Evolutionary conservation across 2,113 vertebrate species (phyloP), one percentile per base, ranked within the genome.

Genomic region (Lipophrys pholis): DNA sequence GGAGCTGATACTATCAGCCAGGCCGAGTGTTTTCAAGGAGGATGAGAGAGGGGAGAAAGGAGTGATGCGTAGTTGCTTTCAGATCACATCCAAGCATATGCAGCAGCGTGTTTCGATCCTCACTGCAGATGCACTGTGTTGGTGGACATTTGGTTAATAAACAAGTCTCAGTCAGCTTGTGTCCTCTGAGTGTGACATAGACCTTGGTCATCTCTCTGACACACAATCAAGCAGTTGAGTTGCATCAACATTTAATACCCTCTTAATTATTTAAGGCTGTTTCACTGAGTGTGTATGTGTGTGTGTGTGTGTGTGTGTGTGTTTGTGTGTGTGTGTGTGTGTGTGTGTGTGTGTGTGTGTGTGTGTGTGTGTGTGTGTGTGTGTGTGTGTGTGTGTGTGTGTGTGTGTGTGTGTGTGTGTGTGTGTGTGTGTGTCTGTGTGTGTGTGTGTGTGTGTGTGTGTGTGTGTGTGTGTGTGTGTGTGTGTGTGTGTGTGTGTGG

Each of bases 211-310:
- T 60, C 63, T 79, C 63, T 15, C 63, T 65, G 51, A 63, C 69
- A 45, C 69, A 64, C 57, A 60, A 70, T 38, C 38, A 73, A 76
- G 64, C 78, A 78, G 74, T 67, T 78, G 50, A 21, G 63, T 62
- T 53, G 42, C 59, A 68, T 81, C 87, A 90, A 90, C 77, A 81
- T 89, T 89, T 68, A 89, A 81, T 64, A 70, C 64, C 17, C 0
- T 65, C 63, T 90, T 72, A 72, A 82, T 87, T 81, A 83, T 92
- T 88, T 59, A 90, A 52, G 58, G 40, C 10, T 40, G 14, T 49
- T 39, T 14, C 43, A 41, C 8, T 66, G 21, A 0, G 51, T 52
- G 50, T 6, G 2, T 73, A 21, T 46, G 45, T 57, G 50, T 40
- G 39, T 14, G 35, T 12, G 10, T 11, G 53, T 53, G 36, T 30